Evolutionary conservation across 1,140 invertebrate genomes (phyloP), one percentile per base, ranked within the genome.

Genomic region (Nixonia krombeini): DNA sequence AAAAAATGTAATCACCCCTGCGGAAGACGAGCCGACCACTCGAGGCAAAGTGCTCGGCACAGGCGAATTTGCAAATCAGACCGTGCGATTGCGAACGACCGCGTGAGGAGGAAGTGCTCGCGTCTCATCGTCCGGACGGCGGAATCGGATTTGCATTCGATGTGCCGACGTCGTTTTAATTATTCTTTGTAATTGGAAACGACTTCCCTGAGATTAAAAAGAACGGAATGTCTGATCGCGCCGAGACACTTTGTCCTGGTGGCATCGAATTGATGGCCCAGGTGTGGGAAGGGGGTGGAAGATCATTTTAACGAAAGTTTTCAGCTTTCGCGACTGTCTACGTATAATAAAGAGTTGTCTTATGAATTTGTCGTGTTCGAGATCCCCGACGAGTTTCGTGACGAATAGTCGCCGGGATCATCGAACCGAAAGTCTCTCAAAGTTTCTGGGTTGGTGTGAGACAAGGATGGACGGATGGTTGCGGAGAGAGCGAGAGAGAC

Each of bases 111-210:
- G 50, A 66, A 50, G 38, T 49, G 17, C 15, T 38, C 46, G 46
- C 53, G 41, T 51, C 38, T 49, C 59, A 55, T 45, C 38, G 31
- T 23, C 33, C 47, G 21, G 21, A 17, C 13, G 25, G 7, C 37
- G 46, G 15, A n/a, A 26, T 35, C 13, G 35, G 51, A 67, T 67
- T 67, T 67, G 57, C 64, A 67, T 61, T 61, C 52, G 52, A 57
- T 41, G 57, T 51, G 47, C 57, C 47, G 56, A 61, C 57, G 57
- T 42, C 52, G 52, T 53, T 68, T 52, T 68, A 62, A 68, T 68
- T 68, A 68, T 68, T 68, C 65, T 68, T 62, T 62, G 65, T 68
- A 62, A 68, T 68, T 68, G 57, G 46, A 67, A 62, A 53, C 42
- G 42, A 52, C 57, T 62, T 62, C 38, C 37, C 31, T n/a, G 18